These are phyloP conservation scores for Cosmia trapezina DNA, from an alignment of 2,888 invertebrate species.

Conservation along the genomic window DNA sequence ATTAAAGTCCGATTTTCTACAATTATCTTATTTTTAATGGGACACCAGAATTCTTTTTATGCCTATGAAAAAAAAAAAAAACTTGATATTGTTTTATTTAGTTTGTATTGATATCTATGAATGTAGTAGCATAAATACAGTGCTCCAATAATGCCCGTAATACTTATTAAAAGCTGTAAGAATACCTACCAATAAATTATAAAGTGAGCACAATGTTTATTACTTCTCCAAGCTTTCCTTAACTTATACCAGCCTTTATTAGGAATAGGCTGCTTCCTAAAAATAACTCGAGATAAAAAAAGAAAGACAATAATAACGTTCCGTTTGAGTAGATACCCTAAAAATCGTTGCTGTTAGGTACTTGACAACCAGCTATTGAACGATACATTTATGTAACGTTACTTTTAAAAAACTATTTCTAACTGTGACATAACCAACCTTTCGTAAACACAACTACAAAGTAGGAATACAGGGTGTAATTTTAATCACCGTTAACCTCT, in stretches of 20 bases:
- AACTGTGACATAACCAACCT: conserved; percentile 3
- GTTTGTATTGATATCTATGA: not conserved
- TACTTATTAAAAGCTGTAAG: conserved; percentile 7
- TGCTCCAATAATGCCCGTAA: not conserved
- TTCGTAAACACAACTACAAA: conserved; percentile 9
- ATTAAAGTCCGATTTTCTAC: not conserved
- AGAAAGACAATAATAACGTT: conserved; percentile 33
- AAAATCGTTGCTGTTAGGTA: conserved; percentile 1
- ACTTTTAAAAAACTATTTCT: conserved; percentile 19
- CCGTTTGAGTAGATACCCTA: conserved; percentile 37
- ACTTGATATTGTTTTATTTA: too few relatives aligned
- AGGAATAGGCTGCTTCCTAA: conserved; percentile 19
- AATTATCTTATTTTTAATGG: not conserved
- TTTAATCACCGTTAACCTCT: too few relatives aligned
- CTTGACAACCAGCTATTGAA: conserved; percentile 11
- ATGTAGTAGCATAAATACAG: not conserved
- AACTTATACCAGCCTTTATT: conserved; percentile 17
- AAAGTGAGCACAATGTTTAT: conserved; percentile 5
- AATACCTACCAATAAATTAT: conserved; percentile 10
- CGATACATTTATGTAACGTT: conserved; percentile 31
- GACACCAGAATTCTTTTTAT: not conserved
- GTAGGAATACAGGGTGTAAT: too few relatives aligned
- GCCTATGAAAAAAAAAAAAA: not conserved
- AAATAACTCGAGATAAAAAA: conserved; percentile 22
- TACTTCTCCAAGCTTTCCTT: conserved; percentile 4